A percentile compares a stretch with the other conserved stretches of the same genome.
Conservation (phyloP, 2,113 vertebrate genomes). For the Bufo bufo region DNA sequence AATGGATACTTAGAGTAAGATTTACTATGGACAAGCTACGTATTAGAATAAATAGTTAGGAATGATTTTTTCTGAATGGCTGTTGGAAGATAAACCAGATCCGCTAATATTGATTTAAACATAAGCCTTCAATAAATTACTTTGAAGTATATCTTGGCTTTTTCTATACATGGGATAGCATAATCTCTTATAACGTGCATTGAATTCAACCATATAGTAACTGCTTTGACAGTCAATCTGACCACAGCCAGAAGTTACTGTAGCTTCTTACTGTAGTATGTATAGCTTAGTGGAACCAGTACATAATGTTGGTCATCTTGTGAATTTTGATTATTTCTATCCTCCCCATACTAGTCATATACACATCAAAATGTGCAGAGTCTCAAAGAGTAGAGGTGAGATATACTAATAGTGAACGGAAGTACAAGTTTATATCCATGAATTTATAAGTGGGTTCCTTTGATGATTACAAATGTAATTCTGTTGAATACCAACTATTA, state of each 20-base stretch:
- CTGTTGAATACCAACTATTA: no score
- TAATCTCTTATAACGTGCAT: no score
- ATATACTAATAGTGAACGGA: background rate
- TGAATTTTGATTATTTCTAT: background rate
- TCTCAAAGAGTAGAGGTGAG: no score
- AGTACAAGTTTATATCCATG: background rate
- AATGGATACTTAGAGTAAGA: background rate
- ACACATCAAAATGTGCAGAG: background rate
- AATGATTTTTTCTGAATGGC: background rate
- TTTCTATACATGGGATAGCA: no score
- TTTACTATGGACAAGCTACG: background rate
- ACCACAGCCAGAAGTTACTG: no score
- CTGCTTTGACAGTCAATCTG: no score
- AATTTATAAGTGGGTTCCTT: no score
- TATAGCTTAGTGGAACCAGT: no score
- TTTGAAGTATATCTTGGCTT: background rate
- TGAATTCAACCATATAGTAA: no score
- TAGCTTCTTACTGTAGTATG: no score
- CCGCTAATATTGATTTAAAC: background rate
- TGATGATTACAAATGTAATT: no score
- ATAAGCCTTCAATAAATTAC: background rate
- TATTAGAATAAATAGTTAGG: background rate
- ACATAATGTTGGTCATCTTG: no score
- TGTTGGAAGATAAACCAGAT: background rate
- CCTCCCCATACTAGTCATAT: background rate